A percentile compares a stretch with the other conserved stretches of the same genome.
Conservation (phyloP, 2,888 invertebrate genomes). For the Lepas anatifera region DNA sequence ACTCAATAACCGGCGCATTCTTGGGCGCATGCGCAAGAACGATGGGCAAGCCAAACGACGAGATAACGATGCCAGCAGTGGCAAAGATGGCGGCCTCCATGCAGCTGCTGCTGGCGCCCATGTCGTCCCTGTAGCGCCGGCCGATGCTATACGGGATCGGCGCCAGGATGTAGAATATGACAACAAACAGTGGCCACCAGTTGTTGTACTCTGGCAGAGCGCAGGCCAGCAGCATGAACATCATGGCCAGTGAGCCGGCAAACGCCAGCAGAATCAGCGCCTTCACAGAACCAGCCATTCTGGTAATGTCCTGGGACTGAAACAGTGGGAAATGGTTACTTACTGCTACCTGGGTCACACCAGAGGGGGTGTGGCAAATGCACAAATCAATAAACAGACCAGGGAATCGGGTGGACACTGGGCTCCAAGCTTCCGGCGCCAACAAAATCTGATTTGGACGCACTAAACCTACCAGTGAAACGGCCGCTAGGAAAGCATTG, state of each 20-base stretch:
- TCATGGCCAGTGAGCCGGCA: constrained; percentile 91
- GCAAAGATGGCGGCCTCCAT: constrained; percentile 52
- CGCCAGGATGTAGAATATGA: constrained; percentile 80
- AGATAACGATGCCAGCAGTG: constrained; percentile 88
- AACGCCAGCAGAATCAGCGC: constrained; percentile 70
- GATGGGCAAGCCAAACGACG: constrained; percentile 92
- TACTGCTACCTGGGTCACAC: too few relatives aligned
- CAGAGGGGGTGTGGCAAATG: too few relatives aligned
- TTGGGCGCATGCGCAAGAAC: constrained; percentile 67
- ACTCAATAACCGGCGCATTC: constrained; percentile 46
- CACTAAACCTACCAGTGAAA: too few relatives aligned
- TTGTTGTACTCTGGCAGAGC: constrained; percentile 70
- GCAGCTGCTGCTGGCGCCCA: constrained; percentile 28
- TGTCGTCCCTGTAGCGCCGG: constrained; percentile 53
- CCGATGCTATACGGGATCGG: constrained; percentile 89
- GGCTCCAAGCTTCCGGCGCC: too few relatives aligned
- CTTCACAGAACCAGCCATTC: background rate
- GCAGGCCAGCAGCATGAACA: constrained; percentile 91
- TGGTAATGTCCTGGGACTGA: too few relatives aligned
- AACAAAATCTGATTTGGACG: too few relatives aligned
- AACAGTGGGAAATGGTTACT: too few relatives aligned
- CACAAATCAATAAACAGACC: too few relatives aligned
- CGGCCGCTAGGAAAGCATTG: too few relatives aligned
- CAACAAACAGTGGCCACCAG: constrained; percentile 98
- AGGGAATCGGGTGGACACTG: too few relatives aligned